phyloP scores from a whole-genome alignment of 2,113 vertebrate genomes.

The Myiagra hebetior region DNA sequence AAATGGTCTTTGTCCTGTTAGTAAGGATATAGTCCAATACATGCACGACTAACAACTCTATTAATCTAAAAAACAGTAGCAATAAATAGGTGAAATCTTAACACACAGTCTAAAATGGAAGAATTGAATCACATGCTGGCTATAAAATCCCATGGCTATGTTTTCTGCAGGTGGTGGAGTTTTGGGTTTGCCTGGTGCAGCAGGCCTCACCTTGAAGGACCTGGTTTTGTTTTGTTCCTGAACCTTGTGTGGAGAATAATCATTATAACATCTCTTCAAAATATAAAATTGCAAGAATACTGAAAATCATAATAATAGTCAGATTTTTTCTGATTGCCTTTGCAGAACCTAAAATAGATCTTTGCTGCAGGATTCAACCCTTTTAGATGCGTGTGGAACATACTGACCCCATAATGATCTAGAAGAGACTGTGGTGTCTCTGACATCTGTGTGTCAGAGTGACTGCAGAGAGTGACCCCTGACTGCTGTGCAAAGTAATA shows the following conservation, averaged over 20 bases:
- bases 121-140: not conserved
- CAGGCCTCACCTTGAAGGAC: not conserved
- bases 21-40: not conserved
- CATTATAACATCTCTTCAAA: not conserved
- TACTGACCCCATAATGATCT: not conserved
- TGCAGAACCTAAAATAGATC: not conserved
- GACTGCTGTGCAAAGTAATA: not conserved
- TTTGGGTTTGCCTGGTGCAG: not conserved
- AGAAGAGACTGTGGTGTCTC: not conserved
- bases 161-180: not conserved
- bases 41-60: rapidly evolving
- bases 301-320: not conserved
- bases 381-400: not conserved
- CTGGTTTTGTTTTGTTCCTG: not conserved
- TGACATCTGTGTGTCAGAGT: not conserved
- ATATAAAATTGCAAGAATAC: not conserved
- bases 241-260: not conserved
- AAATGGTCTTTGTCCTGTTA: not conserved
- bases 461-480: not conserved
- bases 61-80: not conserved
- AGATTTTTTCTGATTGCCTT: not conserved
- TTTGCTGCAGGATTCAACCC: not conserved
- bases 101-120: not conserved
- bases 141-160: not conserved
- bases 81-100: not conserved